Conservation (phyloP, 2,797 vertebrate genomes). For the Acipenser ruthenus region DNA sequence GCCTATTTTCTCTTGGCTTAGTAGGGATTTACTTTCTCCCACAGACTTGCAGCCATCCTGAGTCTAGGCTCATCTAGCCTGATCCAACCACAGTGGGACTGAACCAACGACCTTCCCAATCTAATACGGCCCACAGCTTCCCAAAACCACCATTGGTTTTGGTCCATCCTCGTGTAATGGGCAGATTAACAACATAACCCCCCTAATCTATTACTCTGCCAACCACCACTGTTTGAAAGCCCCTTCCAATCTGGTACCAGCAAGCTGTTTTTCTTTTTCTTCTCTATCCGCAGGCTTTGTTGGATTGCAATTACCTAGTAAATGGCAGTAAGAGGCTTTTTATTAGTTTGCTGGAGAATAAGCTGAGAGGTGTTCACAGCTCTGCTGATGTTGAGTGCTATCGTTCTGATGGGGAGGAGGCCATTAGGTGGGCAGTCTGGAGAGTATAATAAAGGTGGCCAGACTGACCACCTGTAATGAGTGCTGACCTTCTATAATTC, state of each 20-base stretch:
- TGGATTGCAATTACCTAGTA: constrained; percentile 9
- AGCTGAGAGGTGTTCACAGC: neutral
- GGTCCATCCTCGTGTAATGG: constrained; percentile 14
- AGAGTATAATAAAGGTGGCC: constrained; percentile 14
- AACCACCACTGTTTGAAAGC: constrained; percentile 17
- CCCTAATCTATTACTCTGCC: constrained; percentile 12
- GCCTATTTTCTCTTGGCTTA: too few species aligned
- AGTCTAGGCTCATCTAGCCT: neutral
- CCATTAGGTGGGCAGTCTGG: constrained; percentile 17
- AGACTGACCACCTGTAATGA: constrained; percentile 33
- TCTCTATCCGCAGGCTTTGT: constrained; percentile 13
- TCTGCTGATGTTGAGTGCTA: constrained; percentile 8
- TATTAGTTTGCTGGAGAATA: constrained; percentile 2
- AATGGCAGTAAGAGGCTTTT: neutral
- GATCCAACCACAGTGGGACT: neutral
- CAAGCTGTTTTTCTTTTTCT: constrained; percentile 16
- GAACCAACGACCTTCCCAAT: constrained; percentile 7
- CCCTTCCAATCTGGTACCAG: constrained; percentile 19
- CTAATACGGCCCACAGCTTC: neutral
- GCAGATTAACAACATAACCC: constrained; percentile 12
- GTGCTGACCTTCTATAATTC: constrained; percentile 39
- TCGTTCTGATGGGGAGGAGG: constrained; percentile 20
- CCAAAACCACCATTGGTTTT: constrained; percentile 13
- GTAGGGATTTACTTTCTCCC: too few species aligned
- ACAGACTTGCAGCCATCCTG: too few species aligned